phyloP scores from a whole-genome alignment of 2,888 invertebrate species.

The Eupithecia dodoneata region DNA sequence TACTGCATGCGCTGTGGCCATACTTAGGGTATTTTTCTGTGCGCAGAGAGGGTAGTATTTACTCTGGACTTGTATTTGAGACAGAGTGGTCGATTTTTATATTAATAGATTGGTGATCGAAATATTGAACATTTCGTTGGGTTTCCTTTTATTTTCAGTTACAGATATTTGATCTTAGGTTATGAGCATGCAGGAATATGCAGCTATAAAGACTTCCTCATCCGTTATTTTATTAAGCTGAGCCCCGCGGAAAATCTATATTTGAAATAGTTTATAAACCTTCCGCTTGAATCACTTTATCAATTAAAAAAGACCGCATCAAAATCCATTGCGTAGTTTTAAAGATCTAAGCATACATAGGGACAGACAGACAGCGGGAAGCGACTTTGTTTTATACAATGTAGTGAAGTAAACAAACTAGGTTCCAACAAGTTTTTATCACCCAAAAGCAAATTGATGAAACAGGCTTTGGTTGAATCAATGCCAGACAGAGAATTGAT shows the following conservation, averaged over 20 bases:
- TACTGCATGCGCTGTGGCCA: conserved; percentile 39
- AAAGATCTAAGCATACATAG: too few relatives aligned
- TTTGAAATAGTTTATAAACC: too few relatives aligned
- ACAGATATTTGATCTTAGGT: not conserved
- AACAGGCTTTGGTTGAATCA: not conserved
- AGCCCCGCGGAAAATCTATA: too few relatives aligned
- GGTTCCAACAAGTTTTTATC: not conserved
- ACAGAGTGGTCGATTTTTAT: conserved; percentile 33
- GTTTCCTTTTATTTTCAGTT: conserved; percentile 1
- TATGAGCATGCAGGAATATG: not conserved
- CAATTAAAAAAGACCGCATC: too few relatives aligned
- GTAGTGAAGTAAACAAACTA: too few relatives aligned
- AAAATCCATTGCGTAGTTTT: too few relatives aligned
- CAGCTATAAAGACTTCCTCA: not conserved
- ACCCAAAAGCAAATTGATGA: not conserved
- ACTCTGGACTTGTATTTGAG: conserved; percentile 42
- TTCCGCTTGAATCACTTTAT: too few relatives aligned
- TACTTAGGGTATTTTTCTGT: conserved; percentile 47
- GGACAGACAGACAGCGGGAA: too few relatives aligned
- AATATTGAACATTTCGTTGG: conserved; percentile 21
- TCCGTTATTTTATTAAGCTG: too few relatives aligned
- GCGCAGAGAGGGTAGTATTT: conserved; percentile 45
- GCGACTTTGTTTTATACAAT: too few relatives aligned
- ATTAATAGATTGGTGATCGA: conserved; percentile 33
- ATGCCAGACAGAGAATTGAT: conserved; percentile 4